Percentiles rank a stretch among this genome's conserved stretches.
phyloP scores from a whole-genome alignment of 2,113 vertebrate species.

The Pristiophorus japonicus region DNA sequence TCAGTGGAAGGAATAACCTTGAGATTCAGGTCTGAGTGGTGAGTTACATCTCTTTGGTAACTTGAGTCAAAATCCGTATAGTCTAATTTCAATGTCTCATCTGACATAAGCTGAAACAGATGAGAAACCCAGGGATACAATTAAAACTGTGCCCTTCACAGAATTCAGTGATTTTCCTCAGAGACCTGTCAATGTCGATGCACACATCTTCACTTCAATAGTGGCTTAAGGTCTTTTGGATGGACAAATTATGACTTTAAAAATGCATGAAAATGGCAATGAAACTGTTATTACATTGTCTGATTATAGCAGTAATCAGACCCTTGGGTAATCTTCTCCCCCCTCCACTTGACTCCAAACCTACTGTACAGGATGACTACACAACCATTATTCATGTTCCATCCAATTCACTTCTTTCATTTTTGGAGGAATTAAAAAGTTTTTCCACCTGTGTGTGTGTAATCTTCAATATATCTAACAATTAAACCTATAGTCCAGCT shows the following conservation, averaged over 20 bases:
- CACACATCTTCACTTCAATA: not conserved
- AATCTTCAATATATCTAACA: not conserved
- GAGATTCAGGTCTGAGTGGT: not conserved
- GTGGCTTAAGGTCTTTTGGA: not conserved
- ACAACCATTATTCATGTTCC: not conserved
- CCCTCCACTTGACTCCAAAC: not conserved
- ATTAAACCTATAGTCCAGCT: not conserved
- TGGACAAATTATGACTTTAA: not conserved
- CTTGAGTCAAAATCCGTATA: not conserved
- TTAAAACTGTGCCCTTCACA: not conserved
- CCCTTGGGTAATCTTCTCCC: too few relatives aligned
- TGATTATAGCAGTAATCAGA: not conserved
- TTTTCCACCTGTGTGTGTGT: not conserved
- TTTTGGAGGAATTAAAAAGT: not conserved
- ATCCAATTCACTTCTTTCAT: not conserved
- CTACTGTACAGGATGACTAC: not conserved
- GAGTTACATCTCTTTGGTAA: not conserved
- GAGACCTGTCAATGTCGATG: not conserved
- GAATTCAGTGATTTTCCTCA: not conserved
- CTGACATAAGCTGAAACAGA: not conserved
- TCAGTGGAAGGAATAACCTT: not conserved
- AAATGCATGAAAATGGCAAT: not conserved
- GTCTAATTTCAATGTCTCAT: not conserved
- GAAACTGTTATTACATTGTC: not conserved
- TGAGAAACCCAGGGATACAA: not conserved